phyloP scores from a whole-genome alignment of 2,888 invertebrate species.

The Apodemia hepburni region DNA sequence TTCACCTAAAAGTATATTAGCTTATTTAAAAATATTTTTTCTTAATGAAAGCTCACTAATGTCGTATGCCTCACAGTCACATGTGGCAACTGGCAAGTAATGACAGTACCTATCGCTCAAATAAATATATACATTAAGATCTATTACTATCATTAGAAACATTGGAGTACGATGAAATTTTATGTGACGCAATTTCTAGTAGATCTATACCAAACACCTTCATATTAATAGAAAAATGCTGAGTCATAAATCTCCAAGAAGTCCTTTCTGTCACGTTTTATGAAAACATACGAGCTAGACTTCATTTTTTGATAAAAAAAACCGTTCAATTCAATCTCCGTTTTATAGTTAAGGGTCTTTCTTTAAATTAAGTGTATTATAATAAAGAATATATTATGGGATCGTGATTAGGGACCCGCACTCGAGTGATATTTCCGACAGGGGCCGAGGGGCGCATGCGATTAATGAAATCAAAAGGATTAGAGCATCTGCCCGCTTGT shows the following conservation, averaged over 20 bases:
- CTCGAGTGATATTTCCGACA: constrained; percentile 79
- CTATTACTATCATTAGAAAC: too few species aligned
- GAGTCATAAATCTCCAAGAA: constrained; percentile 47
- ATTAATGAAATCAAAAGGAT: constrained; percentile 80
- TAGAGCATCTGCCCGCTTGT: constrained; percentile 79
- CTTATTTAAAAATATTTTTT: too few species aligned
- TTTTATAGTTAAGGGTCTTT: constrained; percentile 38
- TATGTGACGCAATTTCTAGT: too few species aligned
- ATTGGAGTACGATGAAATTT: too few species aligned
- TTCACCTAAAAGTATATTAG: too few species aligned
- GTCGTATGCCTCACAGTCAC: too few species aligned
- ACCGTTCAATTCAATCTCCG: constrained; percentile 33
- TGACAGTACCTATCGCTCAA: too few species aligned
- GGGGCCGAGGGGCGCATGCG: constrained; percentile 73
- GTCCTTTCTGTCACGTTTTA: constrained; percentile 52
- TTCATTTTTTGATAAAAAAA: constrained; percentile 32
- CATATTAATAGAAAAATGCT: constrained; percentile 28
- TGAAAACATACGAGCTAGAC: constrained; percentile 29
- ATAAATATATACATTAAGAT: too few species aligned
- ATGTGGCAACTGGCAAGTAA: too few species aligned
- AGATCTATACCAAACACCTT: background rate
- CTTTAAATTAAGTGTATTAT: constrained; percentile 50
- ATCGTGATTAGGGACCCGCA: constrained; percentile 50
- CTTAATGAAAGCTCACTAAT: too few species aligned
- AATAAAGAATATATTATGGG: constrained; percentile 47